Evolutionary conservation across 2,888 invertebrate species (phyloP).

Genomic region (Notodonta ziczac): DNA sequence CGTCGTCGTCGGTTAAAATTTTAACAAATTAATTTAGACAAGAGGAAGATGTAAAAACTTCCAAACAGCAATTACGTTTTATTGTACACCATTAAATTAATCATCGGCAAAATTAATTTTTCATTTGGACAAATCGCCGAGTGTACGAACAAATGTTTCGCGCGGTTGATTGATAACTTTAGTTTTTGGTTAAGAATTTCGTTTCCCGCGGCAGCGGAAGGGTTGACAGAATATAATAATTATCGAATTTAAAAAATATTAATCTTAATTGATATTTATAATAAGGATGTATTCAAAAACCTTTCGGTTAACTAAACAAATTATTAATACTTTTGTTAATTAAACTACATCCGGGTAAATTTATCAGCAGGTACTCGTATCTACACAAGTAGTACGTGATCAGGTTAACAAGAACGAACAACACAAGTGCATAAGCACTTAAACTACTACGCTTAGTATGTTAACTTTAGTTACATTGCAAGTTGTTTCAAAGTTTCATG

Average conservation of each 20-base stretch:
- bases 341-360: too few species aligned
- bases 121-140: conserved; percentile 82
- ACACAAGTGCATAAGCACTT: too few species aligned
- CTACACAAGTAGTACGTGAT: too few species aligned
- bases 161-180: conserved; percentile 71
- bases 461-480: too few species aligned
- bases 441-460: too few species aligned
- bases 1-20: conserved; percentile 51
- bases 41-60: conserved; percentile 83
- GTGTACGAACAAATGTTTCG: conserved; percentile 74
- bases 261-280: neutral
- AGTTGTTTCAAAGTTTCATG: too few species aligned
- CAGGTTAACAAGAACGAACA: too few species aligned
- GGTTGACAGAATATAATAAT: neutral
- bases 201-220: conserved; percentile 26
- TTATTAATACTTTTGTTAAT: too few species aligned
- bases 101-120: conserved; percentile 84
- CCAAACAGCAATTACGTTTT: conserved; percentile 82
- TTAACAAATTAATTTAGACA: conserved; percentile 82
- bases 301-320: too few species aligned
- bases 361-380: too few species aligned
- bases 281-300: neutral
- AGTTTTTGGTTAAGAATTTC: conserved; percentile 58
- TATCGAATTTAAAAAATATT: neutral
- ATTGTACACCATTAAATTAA: conserved; percentile 81